Evolutionary conservation across 2,113 vertebrate species (phyloP).

Genomic region (Psilopogon haemacephalus): DNA sequence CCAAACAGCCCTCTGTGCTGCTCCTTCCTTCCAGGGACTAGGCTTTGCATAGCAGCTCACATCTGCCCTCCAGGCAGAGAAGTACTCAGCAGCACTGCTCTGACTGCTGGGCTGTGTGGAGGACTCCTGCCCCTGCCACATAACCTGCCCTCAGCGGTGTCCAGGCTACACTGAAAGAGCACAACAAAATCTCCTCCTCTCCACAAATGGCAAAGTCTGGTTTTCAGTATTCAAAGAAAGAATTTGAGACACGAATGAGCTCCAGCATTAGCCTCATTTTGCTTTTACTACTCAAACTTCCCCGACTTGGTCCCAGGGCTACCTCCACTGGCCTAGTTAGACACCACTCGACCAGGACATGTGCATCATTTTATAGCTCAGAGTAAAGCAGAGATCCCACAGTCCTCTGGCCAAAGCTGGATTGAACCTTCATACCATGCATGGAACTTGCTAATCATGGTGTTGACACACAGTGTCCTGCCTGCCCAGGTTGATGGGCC

Average conservation of each 20-base stretch:
- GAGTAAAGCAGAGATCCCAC: not conserved
- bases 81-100: not conserved
- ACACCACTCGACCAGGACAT: not conserved
- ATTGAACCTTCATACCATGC: not conserved
- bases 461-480: not conserved
- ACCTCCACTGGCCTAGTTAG: not conserved
- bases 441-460: not conserved
- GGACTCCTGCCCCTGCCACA: not conserved
- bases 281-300: constrained; percentile 26
- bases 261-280: constrained; percentile 51
- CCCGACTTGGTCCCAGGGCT: not conserved
- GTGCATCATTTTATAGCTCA: not conserved
- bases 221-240: not conserved
- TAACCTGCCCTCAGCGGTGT: not conserved
- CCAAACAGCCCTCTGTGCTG: not conserved
- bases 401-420: not conserved
- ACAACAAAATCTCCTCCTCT: not conserved
- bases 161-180: not conserved
- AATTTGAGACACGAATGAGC: not conserved
- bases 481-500: not conserved
- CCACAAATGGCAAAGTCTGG: not conserved
- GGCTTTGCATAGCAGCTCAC: not conserved
- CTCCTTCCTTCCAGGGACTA: not conserved
- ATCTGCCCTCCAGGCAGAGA: not conserved
- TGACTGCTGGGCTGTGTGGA: not conserved